These are phyloP conservation scores for Panthera leo DNA, from an alignment of 2,113 vertebrate species.

Conservation along the genomic window DNA sequence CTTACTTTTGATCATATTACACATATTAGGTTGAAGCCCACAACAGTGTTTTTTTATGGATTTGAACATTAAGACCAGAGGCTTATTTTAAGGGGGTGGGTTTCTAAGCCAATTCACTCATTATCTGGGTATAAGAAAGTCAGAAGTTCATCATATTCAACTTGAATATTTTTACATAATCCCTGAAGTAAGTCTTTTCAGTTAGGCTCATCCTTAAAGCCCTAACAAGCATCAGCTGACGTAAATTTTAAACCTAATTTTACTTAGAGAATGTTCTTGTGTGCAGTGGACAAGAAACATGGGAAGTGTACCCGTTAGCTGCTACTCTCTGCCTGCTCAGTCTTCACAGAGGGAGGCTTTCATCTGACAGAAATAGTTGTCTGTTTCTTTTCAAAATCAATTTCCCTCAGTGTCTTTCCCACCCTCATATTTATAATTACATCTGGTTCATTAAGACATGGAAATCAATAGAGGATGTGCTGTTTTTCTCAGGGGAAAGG, in stretches of 20 bases:
- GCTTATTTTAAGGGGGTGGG: neutral
- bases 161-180: conserved; percentile 34
- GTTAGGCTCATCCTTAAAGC: conserved; percentile 9
- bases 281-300: neutral
- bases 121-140: neutral
- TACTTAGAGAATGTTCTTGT: neutral
- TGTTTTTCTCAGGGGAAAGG: neutral
- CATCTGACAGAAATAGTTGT: conserved; percentile 39
- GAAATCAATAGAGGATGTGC: neutral
- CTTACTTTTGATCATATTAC: neutral
- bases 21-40: neutral
- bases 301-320: neutral
- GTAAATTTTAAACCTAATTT: conserved; percentile 20
- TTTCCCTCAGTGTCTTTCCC: conserved; percentile 25
- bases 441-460: conserved; percentile 57
- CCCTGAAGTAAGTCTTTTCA: conserved; percentile 43
- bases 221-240: neutral
- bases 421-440: conserved; percentile 50
- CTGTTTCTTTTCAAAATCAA: conserved; percentile 63
- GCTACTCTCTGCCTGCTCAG: neutral
- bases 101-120: conserved; percentile 28
- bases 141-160: conserved; percentile 18
- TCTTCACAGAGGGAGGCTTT: neutral
- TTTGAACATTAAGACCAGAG: conserved; percentile 5
- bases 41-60: neutral